Evolutionary conservation across 2,888 invertebrate species (phyloP).

Genomic region (Dryobota labecula): DNA sequence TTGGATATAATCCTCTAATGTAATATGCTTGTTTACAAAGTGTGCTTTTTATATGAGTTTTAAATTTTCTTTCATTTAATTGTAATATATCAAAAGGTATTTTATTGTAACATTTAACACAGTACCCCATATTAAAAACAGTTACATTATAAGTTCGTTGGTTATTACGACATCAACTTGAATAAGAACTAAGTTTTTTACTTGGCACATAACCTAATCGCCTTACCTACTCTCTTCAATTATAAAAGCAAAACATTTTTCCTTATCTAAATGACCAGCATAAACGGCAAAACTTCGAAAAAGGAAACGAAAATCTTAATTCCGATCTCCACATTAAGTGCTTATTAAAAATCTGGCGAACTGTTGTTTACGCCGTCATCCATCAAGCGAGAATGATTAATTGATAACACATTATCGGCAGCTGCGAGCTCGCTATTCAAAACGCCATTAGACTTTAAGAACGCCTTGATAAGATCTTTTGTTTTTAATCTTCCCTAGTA

Average conservation of each 20-base stretch:
- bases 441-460: conserved; percentile 72
- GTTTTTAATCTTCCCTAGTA: conserved; percentile 62
- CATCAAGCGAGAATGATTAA: conserved; percentile 78
- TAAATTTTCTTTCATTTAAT: too few relatives aligned
- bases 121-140: too few relatives aligned
- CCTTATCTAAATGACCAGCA: conserved; percentile 38
- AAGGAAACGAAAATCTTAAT: conserved; percentile 52
- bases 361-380: conserved; percentile 76
- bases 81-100: too few relatives aligned
- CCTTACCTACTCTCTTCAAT: background rate
- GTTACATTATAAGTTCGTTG: too few relatives aligned
- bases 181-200: background rate
- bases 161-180: background rate
- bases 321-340: conserved; percentile 58
- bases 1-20: too few relatives aligned
- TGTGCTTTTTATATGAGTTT: too few relatives aligned
- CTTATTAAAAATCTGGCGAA: conserved; percentile 68
- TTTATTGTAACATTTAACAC: too few relatives aligned
- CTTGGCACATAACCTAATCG: background rate
- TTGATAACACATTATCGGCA: conserved; percentile 80
- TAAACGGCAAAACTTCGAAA: conserved; percentile 20
- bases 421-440: conserved; percentile 69
- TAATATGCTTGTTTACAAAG: too few relatives aligned
- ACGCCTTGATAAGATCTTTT: conserved; percentile 61
- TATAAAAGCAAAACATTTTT: conserved; percentile 13